Base-by-base conservation (phyloP, 2,113 vertebrate genomes). In the Picathartes gymnocephalus region DNA sequence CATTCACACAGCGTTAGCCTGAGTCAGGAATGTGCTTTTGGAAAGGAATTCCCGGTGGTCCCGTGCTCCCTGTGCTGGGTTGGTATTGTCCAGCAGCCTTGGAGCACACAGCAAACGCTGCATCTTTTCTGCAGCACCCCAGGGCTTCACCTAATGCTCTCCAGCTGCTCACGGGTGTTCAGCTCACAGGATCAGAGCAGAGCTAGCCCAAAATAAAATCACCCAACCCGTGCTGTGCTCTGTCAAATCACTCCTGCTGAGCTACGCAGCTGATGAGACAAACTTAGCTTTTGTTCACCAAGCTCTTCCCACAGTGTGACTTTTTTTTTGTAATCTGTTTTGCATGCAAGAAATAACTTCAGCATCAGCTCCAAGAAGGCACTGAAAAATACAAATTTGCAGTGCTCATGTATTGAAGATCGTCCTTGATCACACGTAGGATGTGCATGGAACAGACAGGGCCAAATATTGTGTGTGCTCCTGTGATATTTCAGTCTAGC, bases 241-340 rank as follows among this genome's bases (percentile, higher is more conserved):
- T 93, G 47, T 88, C 60, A 77, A 80, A 87, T 88, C 60, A 28
- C 56, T 77, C 90, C 76, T 66, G 92, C 82, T 92, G 88, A 95
- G 90, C 78, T 71, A 71, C 53, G 33, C 53, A 94, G 90, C 90
- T 86, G 86, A 94, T 88, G 86, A 86, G 74, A 92, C 86, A 94
- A 97, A 94, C 92, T 93, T 73, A 90, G 92, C 58, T 94, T 94
- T 95, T 95, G 84, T 95, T 95, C 85, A 95, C 79, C 65, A 89
- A 89, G 57, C 70, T 89, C 70, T 81, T 91, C 73, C 81, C 61
- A 61, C 85, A 76, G 70, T 20, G 47, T 33, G 70, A 7, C 39
- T 39, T 39, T 70, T 45, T 73, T 58, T 81, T 56, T 69, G 44
- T 19, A 76, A 86, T 85, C 62, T 94, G 39, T 57, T 95, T 91